phyloP scores from a whole-genome alignment of 2,888 invertebrate species.

The Dendrolimus houi region DNA sequence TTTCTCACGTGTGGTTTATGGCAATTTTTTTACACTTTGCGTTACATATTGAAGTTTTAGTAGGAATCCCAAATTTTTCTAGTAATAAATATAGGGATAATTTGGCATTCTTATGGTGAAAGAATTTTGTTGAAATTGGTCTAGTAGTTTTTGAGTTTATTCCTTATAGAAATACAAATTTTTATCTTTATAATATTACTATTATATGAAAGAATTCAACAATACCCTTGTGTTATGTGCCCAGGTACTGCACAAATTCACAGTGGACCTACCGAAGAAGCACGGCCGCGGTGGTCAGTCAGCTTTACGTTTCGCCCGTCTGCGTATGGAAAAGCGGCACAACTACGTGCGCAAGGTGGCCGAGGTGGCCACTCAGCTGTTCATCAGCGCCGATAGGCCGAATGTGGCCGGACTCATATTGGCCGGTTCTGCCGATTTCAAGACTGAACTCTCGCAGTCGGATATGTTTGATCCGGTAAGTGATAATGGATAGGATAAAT shows the following conservation, averaged over 20 bases:
- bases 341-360: conserved; percentile 98
- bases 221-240: neutral
- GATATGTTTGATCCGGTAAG: conserved; percentile 99
- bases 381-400: conserved; percentile 97
- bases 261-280: conserved; percentile 99
- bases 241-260: conserved; percentile 95
- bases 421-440: conserved; percentile 99
- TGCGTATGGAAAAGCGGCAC: conserved; percentile 99
- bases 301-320: conserved; percentile 98
- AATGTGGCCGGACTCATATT: conserved; percentile 98
- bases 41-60: too few relatives aligned
- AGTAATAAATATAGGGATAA: too few relatives aligned
- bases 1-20: too few relatives aligned
- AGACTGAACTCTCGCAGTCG: conserved; percentile 99
- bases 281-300: conserved; percentile 99
- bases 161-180: too few relatives aligned
- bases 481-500: conserved; percentile 15
- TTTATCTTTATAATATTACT: neutral
- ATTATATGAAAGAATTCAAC: too few relatives aligned
- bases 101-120: too few relatives aligned
- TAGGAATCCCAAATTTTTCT: too few relatives aligned
- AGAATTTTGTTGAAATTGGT: too few relatives aligned
- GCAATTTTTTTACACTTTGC: too few relatives aligned
- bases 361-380: conserved; percentile 91
- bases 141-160: too few relatives aligned